Evolutionary conservation across 2,888 invertebrate species (phyloP).

Genomic region (Pomacea canaliculata): DNA sequence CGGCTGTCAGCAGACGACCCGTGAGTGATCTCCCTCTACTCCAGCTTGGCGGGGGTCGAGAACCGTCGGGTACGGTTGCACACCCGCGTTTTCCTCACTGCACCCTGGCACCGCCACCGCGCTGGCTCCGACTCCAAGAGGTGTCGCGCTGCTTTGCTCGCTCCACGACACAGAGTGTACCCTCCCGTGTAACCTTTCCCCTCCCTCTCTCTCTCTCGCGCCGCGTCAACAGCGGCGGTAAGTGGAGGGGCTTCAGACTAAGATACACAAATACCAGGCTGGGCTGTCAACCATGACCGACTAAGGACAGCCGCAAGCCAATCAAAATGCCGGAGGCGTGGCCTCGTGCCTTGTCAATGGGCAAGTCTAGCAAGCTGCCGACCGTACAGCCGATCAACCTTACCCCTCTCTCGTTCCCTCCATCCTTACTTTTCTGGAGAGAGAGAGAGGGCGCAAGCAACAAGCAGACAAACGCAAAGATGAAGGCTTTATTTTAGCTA

Average conservation of each 20-base stretch:
- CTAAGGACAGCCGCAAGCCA: background rate
- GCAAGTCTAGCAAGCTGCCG: background rate
- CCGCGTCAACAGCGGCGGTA: too few species aligned
- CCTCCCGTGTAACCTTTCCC: background rate
- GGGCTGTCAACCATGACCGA: slow-evolving; percentile 1
- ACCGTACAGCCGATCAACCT: background rate
- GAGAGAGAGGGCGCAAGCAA: background rate
- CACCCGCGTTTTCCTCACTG: too few species aligned
- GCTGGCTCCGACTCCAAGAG: background rate
- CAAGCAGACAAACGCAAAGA: background rate
- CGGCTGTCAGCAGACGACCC: too few species aligned
- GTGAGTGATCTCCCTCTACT: too few species aligned
- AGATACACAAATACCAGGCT: background rate
- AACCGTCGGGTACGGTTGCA: too few species aligned
- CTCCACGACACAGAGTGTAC: background rate
- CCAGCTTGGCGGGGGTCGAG: too few species aligned
- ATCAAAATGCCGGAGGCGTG: slow-evolving; percentile 1
- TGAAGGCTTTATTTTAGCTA: too few species aligned
- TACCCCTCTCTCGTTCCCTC: background rate
- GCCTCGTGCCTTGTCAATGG: background rate
- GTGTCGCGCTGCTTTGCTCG: background rate
- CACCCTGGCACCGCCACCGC: too few species aligned
- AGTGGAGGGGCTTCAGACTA: too few species aligned
- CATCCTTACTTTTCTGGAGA: background rate
- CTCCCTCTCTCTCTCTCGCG: background rate